Base-by-base conservation (phyloP, 2,797 vertebrate species). In the Borostomias antarcticus region DNA sequence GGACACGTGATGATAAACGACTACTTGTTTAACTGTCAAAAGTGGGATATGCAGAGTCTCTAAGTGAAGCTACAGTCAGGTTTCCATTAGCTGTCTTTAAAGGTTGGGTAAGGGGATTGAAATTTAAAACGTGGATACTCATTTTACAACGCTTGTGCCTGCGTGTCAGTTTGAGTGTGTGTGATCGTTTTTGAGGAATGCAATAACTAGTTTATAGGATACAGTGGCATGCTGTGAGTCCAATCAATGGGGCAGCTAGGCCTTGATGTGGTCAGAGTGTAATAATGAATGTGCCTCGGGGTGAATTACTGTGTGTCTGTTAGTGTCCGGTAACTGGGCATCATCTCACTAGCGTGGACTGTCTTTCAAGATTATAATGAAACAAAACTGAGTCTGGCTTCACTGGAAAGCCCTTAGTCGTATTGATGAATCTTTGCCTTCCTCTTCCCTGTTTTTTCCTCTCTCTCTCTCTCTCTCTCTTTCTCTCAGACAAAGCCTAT, bases 401-500 rank as follows among this genome's bases (percentile, higher is more conserved):
- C 15, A 45, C 40, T n/a, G n/a, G n/a, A n/a, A n/a, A n/a, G 13
- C 15, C 1, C 40, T 45, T 45, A n/a, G 13, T n/a, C 13, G n/a
- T 13, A 45, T 45, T 17, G n/a, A n/a, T 45, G 15, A 45, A 45
- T 45, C 15, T 45, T 13, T n/a, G 15, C 40, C 40, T 45, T 17
- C 17, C 40, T 45, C 40, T 45, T n/a, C 40, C 4, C 40, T 5
- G 15, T n/a, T n/a, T n/a, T n/a, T n/a, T 10, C 15, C 4, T 58
- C 10, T 58, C 32, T 60, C 6, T 21, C 29, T 5, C 17, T 1
- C 29, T 63, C 5, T 2, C 17, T 64, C 7, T 37, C 23, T n/a
- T 53, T 0, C 10, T 21, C 1, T 77, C 54, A 97, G 95, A 87
- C 51, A 74, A 91, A 2, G 76, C 76, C n/a, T 90, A 92, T 92